These are phyloP conservation scores for Acanthopagrus latus DNA, from an alignment of 2,797 vertebrate species.

Conservation along the genomic window DNA sequence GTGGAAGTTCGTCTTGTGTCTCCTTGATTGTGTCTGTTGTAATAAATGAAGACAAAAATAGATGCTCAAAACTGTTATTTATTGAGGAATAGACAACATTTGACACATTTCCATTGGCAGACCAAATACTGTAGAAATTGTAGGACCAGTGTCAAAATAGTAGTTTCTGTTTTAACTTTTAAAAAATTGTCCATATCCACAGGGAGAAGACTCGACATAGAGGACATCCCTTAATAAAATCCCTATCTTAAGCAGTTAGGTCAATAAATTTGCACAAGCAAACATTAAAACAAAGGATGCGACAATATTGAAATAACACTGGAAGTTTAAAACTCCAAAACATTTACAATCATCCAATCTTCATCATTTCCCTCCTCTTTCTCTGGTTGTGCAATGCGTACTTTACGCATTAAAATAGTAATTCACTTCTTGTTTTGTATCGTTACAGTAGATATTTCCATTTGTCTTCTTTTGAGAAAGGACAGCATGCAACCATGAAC, in stretches of 20 bases:
- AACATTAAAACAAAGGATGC: slow-evolving; percentile 47
- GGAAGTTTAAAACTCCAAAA: slow-evolving; percentile 45
- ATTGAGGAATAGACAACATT: slow-evolving; percentile 68
- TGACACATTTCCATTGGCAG: slow-evolving; percentile 54
- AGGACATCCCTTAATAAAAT: slow-evolving; percentile 52
- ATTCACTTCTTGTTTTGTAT: slow-evolving; percentile 26
- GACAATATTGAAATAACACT: slow-evolving; percentile 61
- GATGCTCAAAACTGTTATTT: slow-evolving; percentile 65
- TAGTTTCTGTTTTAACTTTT: slow-evolving; percentile 47
- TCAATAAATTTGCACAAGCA: slow-evolving; percentile 33
- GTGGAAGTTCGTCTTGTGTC: too few relatives aligned
- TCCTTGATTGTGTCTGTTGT: not conserved
- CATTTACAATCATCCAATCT: slow-evolving; percentile 34
- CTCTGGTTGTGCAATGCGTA: slow-evolving; percentile 56
- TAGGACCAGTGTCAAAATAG: slow-evolving; percentile 72
- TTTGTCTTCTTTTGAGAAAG: slow-evolving; percentile 18
- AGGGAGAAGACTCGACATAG: slow-evolving; percentile 35
- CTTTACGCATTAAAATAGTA: slow-evolving; percentile 9
- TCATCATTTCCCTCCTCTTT: slow-evolving; percentile 42
- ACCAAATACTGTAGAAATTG: slow-evolving; percentile 72
- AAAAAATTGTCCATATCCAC: slow-evolving; percentile 44
- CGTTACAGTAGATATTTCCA: slow-evolving; percentile 10
- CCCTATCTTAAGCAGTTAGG: slow-evolving; percentile 17
- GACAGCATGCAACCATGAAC: slow-evolving; percentile 28
- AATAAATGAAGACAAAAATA: not conserved